A percentile compares a stretch with the other conserved stretches of the same genome.
These are phyloP conservation scores for Pseudomyrmex gracilis DNA, from an alignment of 1,140 invertebrate species.

Conservation along the genomic window DNA sequence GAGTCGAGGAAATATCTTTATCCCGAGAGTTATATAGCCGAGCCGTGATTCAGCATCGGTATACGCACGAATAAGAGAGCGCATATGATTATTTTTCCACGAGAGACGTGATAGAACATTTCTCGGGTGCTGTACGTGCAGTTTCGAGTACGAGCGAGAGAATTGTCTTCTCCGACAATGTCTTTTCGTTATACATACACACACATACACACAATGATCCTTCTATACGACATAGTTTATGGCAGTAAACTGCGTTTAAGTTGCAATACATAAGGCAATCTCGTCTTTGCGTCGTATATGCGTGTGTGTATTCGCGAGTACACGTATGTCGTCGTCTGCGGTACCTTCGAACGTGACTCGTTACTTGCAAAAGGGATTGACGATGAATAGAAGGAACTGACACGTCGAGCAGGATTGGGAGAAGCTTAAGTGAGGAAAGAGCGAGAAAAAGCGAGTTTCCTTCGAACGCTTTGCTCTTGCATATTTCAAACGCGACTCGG, in stretches of 20 bases:
- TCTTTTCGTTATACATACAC: slow-evolving; percentile 49
- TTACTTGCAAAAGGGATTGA: slow-evolving; percentile 79
- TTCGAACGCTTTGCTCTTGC: slow-evolving; percentile 16
- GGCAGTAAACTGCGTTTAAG: slow-evolving; percentile 77
- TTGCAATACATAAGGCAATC: slow-evolving; percentile 80
- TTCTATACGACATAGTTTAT: slow-evolving; percentile 71
- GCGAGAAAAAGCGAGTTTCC: slow-evolving; percentile 46
- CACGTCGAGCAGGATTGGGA: slow-evolving; percentile 65
- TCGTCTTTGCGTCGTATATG: slow-evolving; percentile 65
- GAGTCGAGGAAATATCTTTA: not conserved
- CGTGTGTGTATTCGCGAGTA: not conserved
- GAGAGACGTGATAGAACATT: not conserved
- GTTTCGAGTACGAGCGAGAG: slow-evolving; percentile 10
- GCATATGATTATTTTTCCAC: not conserved
- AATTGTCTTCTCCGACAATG: slow-evolving; percentile 9
- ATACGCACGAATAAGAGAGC: too few relatives aligned
- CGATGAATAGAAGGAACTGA: slow-evolving; percentile 71
- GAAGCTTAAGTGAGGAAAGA: slow-evolving; percentile 37
- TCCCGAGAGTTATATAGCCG: not conserved
- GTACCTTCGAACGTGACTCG: slow-evolving; percentile 78
- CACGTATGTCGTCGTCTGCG: slow-evolving; percentile 46
- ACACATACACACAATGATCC: slow-evolving; percentile 43
- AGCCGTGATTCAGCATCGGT: not conserved
- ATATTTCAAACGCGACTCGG: slow-evolving; percentile 29
- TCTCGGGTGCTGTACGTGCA: not conserved